Evolutionary conservation across 2,888 invertebrate species (phyloP).

Genomic region (Exephanes ischioxanthus): DNA sequence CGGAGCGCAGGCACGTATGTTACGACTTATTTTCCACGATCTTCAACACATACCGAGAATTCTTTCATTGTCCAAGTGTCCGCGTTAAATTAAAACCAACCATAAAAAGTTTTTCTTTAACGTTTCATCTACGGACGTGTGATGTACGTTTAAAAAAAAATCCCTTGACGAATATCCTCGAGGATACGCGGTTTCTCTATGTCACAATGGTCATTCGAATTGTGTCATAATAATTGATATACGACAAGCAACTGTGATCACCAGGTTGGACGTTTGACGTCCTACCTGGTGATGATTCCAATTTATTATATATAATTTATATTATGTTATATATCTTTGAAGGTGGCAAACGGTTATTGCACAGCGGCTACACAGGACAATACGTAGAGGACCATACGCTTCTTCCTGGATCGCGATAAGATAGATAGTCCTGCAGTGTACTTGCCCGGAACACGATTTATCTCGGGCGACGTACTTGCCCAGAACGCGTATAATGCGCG

Average conservation of each 20-base stretch:
- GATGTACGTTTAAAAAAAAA: too few species aligned
- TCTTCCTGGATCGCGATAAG: conserved; percentile 63
- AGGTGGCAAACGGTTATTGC: conserved; percentile 1
- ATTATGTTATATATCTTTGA: not conserved
- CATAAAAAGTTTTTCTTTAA: not conserved
- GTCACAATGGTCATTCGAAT: too few species aligned
- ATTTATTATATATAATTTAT: not conserved
- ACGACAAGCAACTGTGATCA: too few species aligned
- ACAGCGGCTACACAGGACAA: conserved; percentile 10
- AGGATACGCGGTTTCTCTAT: too few species aligned
- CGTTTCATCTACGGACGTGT: not conserved
- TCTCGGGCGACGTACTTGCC: conserved; percentile 64
- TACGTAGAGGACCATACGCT: conserved; percentile 16
- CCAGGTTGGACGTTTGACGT: too few species aligned
- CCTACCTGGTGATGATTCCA: not conserved
- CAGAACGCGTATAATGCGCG: conserved; percentile 63
- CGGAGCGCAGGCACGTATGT: conserved; percentile 28
- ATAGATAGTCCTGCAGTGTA: conserved; percentile 59
- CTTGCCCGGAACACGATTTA: conserved; percentile 64
- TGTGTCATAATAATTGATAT: too few species aligned
- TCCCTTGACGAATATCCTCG: too few species aligned
- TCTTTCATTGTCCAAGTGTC: not conserved
- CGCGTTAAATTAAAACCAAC: not conserved
- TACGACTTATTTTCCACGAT: conserved; percentile 54
- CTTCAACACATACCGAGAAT: conserved; percentile 32